phyloP scores from a whole-genome alignment of 2,113 vertebrate genomes.

The Cynoglossus semilaevis region DNA sequence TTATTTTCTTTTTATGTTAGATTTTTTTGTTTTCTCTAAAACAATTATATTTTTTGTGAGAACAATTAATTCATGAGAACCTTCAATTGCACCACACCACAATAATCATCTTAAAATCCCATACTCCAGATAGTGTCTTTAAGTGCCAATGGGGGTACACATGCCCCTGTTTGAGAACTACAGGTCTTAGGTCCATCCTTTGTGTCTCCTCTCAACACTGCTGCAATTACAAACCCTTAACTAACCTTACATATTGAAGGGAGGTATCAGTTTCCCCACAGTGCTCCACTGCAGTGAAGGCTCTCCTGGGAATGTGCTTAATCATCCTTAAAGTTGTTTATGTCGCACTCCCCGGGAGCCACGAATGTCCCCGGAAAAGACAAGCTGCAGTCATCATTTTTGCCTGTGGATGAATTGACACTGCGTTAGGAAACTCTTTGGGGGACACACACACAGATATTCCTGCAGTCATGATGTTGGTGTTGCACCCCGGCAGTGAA shows the following conservation, averaged over 20 bases:
- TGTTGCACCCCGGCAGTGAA: background rate
- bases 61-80: too few species aligned
- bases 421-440: background rate
- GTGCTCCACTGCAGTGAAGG: constrained; percentile 27
- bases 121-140: too few species aligned
- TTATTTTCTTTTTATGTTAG: too few species aligned
- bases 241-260: constrained; percentile 4
- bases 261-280: constrained; percentile 11
- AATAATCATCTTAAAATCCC: too few species aligned
- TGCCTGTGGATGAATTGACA: constrained; percentile 7
- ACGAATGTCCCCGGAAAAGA: constrained; percentile 31
- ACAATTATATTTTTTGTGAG: too few species aligned
- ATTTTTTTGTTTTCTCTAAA: too few species aligned
- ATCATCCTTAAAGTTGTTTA: constrained; percentile 45
- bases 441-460: background rate
- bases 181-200: background rate
- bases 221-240: background rate
- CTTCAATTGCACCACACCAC: too few species aligned
- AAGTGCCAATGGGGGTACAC: too few species aligned
- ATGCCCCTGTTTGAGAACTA: too few species aligned
- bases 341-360: constrained; percentile 26
- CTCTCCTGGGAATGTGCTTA: constrained; percentile 45
- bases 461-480: background rate
- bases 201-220: too few species aligned
- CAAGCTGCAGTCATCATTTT: constrained; percentile 9